Conservation (phyloP, 2,888 invertebrate species). For the Cheilosia impressa region DNA sequence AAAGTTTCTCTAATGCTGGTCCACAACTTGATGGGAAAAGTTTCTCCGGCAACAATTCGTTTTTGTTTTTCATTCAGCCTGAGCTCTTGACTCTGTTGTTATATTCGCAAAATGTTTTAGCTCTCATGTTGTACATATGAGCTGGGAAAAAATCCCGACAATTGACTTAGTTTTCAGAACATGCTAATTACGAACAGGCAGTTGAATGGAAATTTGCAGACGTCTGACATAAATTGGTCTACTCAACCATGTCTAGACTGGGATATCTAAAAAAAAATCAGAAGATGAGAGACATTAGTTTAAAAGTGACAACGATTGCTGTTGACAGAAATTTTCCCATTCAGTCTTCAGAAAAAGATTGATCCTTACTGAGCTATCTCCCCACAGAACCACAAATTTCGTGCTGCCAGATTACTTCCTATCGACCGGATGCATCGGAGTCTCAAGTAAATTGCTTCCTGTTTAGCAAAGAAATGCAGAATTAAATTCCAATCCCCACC, state of each 20-base stretch:
- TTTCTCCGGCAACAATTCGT: conserved; percentile 19
- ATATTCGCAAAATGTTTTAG: conserved; percentile 12
- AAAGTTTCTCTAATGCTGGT: conserved; percentile 18
- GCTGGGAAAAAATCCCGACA: neutral
- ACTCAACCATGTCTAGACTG: neutral
- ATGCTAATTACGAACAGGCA: conserved; percentile 16
- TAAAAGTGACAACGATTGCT: too few relatives aligned
- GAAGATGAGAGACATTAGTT: too few relatives aligned
- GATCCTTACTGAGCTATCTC: neutral
- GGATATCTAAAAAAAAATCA: too few relatives aligned
- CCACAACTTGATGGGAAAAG: conserved; percentile 43
- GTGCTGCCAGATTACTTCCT: neutral
- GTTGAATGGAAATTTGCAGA: too few relatives aligned
- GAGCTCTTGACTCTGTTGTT: neutral
- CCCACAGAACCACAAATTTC: conserved; percentile 6
- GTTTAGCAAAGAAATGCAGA: conserved; percentile 3
- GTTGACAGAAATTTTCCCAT: too few relatives aligned
- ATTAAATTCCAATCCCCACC: neutral
- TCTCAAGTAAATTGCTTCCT: conserved; percentile 28
- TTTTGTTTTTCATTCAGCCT: conserved; percentile 20
- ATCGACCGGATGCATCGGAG: conserved; percentile 16
- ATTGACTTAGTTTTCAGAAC: conserved; percentile 12
- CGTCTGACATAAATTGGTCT: neutral
- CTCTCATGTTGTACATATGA: neutral
- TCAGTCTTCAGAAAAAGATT: too few relatives aligned